Evolutionary conservation across 2,797 vertebrate species (phyloP), one percentile per base, ranked within the genome.

Genomic region (Cossypha niveicapilla): DNA sequence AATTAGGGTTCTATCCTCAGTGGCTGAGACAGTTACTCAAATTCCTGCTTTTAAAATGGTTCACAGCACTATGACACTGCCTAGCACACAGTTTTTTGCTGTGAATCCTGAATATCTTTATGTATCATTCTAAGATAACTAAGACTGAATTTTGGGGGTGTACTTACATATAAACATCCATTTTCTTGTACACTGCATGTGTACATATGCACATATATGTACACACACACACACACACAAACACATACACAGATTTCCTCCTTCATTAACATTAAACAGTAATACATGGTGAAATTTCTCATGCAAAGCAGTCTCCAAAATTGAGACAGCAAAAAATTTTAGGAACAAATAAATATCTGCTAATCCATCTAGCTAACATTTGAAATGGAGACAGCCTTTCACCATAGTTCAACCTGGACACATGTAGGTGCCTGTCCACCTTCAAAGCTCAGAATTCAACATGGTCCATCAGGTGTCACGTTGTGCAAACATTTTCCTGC

Each of bases 41-140:
- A 94, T 74, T 39, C 37, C 37, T 87, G 32, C 60, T 89, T 84
- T 82, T 87, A 67, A 86, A 92, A n/a, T 71, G 48, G 63, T 89
- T 74, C 53, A 63, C 34, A 61, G 71, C 74, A 79, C 60, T 30
- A 7, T 9, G 47, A 56, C 56, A 32, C 23, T 81, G 51, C 67
- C 51, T 42, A 56, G 47, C 24, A 62, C 8, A 23, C 6, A 13
- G 7, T 7, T 23, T 39, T 18, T 76, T 82, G 17, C 34, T 62
- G 44, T 41, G 53, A 51, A 73, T 62, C n/a, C 34, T 60, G 45
- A 41, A 10, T 24, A 76, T 30, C 58, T 70, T 57, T 42, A 13
- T 25, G 8, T 56, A 34, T 13, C 17, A 39, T 48, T 82, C 60
- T 45, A 60, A 74, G 60, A 56, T 17, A 73, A 80, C 39, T 12